These are phyloP conservation scores for Andrena minutula DNA, from an alignment of 2,888 invertebrate genomes.

Conservation along the genomic window DNA sequence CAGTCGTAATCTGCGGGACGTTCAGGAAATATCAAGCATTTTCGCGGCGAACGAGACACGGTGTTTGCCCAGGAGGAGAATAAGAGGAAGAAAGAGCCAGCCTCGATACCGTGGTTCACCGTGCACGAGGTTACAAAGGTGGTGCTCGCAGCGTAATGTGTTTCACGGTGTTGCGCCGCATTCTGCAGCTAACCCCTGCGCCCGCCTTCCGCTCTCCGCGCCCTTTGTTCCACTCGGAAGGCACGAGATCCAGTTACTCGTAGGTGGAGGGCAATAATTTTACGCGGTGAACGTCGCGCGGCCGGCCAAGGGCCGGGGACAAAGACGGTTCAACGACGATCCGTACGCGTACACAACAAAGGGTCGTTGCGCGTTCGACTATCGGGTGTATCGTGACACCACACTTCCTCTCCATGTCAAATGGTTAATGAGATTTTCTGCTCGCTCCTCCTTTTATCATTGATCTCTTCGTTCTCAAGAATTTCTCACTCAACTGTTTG, in stretches of 20 bases:
- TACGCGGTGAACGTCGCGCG: conserved; percentile 43
- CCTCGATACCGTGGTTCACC: conserved; percentile 36
- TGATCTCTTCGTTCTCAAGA: not conserved
- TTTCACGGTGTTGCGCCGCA: conserved; percentile 42
- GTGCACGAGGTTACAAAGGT: conserved; percentile 49
- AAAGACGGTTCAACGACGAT: conserved; percentile 38
- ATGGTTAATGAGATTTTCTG: conserved; percentile 4
- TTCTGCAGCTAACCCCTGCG: conserved; percentile 25
- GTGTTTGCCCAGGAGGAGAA: conserved; percentile 1
- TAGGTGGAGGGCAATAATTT: conserved; percentile 66
- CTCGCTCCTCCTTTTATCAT: not conserved
- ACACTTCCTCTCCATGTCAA: not conserved
- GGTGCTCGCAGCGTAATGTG: conserved; percentile 46
- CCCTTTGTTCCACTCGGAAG: conserved; percentile 58
- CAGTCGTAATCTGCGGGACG: not conserved
- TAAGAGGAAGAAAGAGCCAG: not conserved
- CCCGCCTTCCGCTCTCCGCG: conserved; percentile 12
- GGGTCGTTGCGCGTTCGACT: conserved; percentile 11
- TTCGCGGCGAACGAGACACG: conserved; percentile 25
- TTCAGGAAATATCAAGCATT: conserved; percentile 43
- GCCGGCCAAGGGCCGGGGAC: conserved; percentile 23
- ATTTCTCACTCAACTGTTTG: too few relatives aligned
- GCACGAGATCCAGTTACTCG: conserved; percentile 68
- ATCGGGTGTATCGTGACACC: conserved; percentile 7
- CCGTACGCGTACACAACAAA: conserved; percentile 4